phyloP scores from a whole-genome alignment of 2,113 vertebrate species.

The Onychostoma macrolepis region DNA sequence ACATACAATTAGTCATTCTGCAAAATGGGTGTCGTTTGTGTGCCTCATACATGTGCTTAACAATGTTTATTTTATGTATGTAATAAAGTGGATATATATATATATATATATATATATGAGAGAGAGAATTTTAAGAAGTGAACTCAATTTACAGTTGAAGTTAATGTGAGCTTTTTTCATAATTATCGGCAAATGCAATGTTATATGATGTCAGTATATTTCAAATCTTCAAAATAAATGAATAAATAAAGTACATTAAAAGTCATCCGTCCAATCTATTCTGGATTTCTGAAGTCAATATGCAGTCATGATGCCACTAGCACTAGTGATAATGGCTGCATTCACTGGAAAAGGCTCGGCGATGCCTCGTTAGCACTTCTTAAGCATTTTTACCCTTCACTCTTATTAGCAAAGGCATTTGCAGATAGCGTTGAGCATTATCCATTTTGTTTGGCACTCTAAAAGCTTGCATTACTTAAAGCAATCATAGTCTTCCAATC shows the following conservation, averaged over 20 bases:
- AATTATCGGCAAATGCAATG: background rate
- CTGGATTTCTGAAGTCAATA: no score
- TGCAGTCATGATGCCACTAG: background rate
- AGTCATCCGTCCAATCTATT: no score
- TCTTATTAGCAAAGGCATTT: background rate
- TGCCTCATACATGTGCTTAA: background rate
- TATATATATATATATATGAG: background rate
- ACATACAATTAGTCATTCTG: background rate
- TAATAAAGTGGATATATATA: background rate
- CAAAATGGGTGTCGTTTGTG: background rate
- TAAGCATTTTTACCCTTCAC: background rate
- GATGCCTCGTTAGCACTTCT: background rate
- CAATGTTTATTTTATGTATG: background rate
- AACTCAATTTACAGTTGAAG: no score
- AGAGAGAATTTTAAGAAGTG: no score
- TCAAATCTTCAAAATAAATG: background rate
- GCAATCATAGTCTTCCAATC: slow-evolving; percentile 7
- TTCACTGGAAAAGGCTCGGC: background rate
- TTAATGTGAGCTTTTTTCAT: background rate
- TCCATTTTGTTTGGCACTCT: slow-evolving; percentile 1
- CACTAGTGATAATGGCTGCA: background rate
- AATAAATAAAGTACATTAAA: no score
- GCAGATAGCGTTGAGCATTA: slow-evolving; percentile 3
- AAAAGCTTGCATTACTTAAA: slow-evolving; percentile 9
- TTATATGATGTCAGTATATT: background rate